Percentiles rank a stretch among this genome's conserved stretches.
These are phyloP conservation scores for Phenganax marumi DNA, from an alignment of 92 coral and sea anemone genomes.

Conservation along the genomic window DNA sequence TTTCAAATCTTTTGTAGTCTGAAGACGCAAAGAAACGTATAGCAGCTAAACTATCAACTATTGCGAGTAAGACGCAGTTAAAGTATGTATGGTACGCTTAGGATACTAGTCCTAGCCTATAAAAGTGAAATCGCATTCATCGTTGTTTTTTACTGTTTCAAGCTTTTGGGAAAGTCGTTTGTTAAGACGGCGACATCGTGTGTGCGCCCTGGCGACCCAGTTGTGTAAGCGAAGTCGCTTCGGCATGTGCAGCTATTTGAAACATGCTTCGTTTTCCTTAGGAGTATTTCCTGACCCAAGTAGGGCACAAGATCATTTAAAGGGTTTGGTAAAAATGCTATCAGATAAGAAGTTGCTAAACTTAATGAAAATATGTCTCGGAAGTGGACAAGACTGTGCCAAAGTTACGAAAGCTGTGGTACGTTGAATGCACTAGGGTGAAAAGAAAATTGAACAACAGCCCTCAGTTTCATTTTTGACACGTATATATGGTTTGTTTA, in stretches of 20 bases:
- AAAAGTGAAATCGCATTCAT: too few species aligned
- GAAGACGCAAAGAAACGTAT: conserved; percentile 69
- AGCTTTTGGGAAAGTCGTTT: too few species aligned
- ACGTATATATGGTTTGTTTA: neutral
- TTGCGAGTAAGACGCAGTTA: conserved; percentile 77
- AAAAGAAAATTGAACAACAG: neutral
- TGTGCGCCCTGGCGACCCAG: too few species aligned
- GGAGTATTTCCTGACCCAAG: conserved; percentile 87
- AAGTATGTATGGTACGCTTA: neutral
- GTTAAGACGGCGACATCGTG: too few species aligned
- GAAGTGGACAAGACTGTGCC: conserved; percentile 75
- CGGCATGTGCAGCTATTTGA: neutral
- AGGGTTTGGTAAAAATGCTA: conserved; percentile 74
- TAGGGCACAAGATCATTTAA: conserved; percentile 85
- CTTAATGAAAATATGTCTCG: conserved; percentile 64
- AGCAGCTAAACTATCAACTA: conserved; percentile 69
- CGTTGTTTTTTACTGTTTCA: neutral
- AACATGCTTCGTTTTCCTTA: conserved; percentile 30
- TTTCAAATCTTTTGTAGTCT: conserved; percentile 52
- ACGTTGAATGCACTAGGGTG: neutral
- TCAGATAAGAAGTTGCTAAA: conserved; percentile 65
- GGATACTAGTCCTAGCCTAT: too few species aligned
- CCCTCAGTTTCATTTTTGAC: neutral
- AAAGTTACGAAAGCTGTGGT: conserved; percentile 86
- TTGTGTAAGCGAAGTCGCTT: too few species aligned